Evolutionary conservation across 1,140 invertebrate species (phyloP).

Genomic region (Ptiloglossa arizonensis): DNA sequence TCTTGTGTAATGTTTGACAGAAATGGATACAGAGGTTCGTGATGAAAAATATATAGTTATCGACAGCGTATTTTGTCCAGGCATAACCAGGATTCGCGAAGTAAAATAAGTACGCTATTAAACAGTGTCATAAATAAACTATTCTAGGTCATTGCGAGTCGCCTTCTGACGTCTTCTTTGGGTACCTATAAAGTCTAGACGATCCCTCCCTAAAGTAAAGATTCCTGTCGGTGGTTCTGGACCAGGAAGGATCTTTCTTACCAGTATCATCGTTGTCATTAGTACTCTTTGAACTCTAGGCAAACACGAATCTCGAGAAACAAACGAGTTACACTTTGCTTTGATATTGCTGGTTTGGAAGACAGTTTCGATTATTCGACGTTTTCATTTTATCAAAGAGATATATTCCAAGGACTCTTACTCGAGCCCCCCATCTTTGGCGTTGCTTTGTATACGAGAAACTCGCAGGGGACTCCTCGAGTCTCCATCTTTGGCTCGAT

Average conservation of each 20-base stretch:
- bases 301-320: not conserved
- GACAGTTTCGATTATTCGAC: too few species aligned
- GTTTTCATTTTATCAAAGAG: too few species aligned
- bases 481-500: too few species aligned
- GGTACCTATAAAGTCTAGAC: not conserved
- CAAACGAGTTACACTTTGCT: too few species aligned
- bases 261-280: not conserved
- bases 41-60: too few species aligned
- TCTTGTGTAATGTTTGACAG: too few species aligned
- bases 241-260: too few species aligned
- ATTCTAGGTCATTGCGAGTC: not conserved
- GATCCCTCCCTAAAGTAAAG: not conserved
- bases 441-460: too few species aligned
- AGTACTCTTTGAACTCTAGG: not conserved
- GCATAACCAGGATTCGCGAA: not conserved
- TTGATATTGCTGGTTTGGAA: not conserved
- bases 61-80: not conserved
- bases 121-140: conserved; percentile 22
- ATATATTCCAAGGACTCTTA: too few species aligned
- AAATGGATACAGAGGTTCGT: too few species aligned
- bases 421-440: too few species aligned
- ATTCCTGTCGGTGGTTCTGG: not conserved
- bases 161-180: not conserved
- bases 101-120: conserved; percentile 19
- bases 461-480: too few species aligned